Base-by-base conservation (phyloP, 2,888 invertebrate genomes). In the Cryptocephalus primarius region DNA sequence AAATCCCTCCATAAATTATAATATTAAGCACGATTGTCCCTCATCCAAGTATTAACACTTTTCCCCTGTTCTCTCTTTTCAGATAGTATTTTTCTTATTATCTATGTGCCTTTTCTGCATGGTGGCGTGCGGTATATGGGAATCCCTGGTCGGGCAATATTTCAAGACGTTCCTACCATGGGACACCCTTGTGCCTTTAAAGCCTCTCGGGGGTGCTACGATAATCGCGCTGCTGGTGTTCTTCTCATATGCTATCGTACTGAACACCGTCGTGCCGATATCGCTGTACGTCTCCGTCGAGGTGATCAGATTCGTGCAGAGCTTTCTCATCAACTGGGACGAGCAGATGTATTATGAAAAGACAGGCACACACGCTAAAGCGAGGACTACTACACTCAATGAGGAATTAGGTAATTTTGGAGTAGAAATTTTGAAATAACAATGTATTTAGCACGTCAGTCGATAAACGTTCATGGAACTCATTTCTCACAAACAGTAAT, bases 231-330 rank as follows among this genome's bases (percentile, higher is more conserved):
- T 95, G 60, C 82, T 99, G 58, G 92, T 95, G 57, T 99, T 99
- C 80, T 95, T 99, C 79, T 97, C 97, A 34, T 99, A 99, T 75
- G 92, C 95, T 66, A 99, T 99, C 72, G 92, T 99, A 62, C 82
- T 99, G 72, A 99, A 99, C 78, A 99, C 97, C 64, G 95, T 97
- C 65, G 97, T 99, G 79, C 97, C 97, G 74, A 99, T 99, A 71
- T 97, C 96, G 62, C 82, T 99, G 55, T 97, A 99, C 75, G 96
- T 97, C 66, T 86, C 86, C 66, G 88, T 88, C 62, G 88, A 95
- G 83, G 95, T 99, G 52, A 96, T 99, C 69, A 85, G 99, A 65
- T 92, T 99, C 71, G 88, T 88, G 64, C 96, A 99, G 75, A 97
- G 96, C 74, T 89, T 95, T 74, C 85, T 93, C 67, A 99, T 99